Evolutionary conservation across 2,888 invertebrate genomes (phyloP), one percentile per base, ranked within the genome.

Genomic region (Diarsia brunnea): DNA sequence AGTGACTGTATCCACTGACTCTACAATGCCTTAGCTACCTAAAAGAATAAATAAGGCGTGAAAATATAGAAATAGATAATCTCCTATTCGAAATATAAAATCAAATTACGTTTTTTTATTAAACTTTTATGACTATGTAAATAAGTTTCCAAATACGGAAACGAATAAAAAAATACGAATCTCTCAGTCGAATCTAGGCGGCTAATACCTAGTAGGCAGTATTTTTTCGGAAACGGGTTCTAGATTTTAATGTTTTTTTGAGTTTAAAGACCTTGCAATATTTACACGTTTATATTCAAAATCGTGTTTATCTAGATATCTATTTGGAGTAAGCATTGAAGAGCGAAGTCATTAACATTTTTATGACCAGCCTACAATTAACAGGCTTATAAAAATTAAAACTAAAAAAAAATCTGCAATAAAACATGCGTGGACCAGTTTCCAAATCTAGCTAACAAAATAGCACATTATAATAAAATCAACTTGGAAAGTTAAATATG

Each of bases 391-490:
- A 53, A 49, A 72, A 61, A 16, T 49, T 12, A 53, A 67, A 38
- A 14, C 5, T 1, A 58, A 73, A 76, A 55, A 76, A 55, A 58
- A 43, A 2, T 27, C 14, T 11, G 43, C 49, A 70, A 51, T 64
- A 55, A 49, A 63, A 71, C 10, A 38, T 65, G 27, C 58, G 38
- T 51, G 19, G 38, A 69, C 61, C 63, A 71, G 72, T 68, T 69
- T 63, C 43, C 58, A 65, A 61, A 69, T 67, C 16, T 68, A 70
- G 45, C 38, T 67, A 55, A 53, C 67, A 72, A 53, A 38, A 11
- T 78, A 60, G 27, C 47, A 66, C 53, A 79, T 71, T 71, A 43
- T 24, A 72, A 72, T 67, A 45, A 16, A 51, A 61, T 72, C 8
- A 43, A 16, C 55, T 79, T 55, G 11, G 72, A 78, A 78, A 63